Percentiles rank a stretch among this genome's conserved stretches.
These are phyloP conservation scores for Rhodophaea formosa DNA, from an alignment of 2,888 invertebrate species.

Conservation along the genomic window DNA sequence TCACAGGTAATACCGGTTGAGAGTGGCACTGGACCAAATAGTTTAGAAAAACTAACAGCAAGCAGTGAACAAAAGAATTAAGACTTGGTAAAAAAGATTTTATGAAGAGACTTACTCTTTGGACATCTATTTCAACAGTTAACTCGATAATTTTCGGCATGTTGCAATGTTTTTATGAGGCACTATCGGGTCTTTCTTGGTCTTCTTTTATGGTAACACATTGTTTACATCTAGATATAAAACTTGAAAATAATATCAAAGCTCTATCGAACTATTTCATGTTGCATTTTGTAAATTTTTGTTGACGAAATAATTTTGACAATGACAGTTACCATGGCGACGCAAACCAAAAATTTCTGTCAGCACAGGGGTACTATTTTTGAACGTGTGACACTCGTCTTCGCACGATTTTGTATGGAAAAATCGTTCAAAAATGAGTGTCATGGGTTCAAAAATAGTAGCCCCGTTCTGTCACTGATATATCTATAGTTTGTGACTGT, in stretches of 20 bases:
- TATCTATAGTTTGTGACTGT: no score
- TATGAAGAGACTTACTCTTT: slow-evolving; percentile 63
- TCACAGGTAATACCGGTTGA: no score
- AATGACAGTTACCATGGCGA: slow-evolving; percentile 10
- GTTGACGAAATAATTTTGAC: slow-evolving; percentile 9
- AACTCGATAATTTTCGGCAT: slow-evolving; percentile 82
- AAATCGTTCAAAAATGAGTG: no score
- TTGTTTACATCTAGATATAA: neutral
- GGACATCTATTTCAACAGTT: slow-evolving; percentile 80
- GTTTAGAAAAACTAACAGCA: no score
- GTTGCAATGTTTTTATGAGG: slow-evolving; percentile 29
- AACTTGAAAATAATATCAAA: slow-evolving; percentile 5
- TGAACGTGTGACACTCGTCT: neutral
- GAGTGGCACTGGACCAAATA: no score
- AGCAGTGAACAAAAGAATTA: no score
- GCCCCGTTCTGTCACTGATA: no score
- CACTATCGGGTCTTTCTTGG: neutral
- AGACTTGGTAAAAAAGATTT: slow-evolving; percentile 12
- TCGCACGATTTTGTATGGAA: no score
- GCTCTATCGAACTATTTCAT: neutral
- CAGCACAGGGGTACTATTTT: no score
- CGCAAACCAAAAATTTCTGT: no score
- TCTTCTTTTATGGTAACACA: neutral
- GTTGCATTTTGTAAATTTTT: slow-evolving; percentile 10
- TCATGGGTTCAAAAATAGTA: no score